These are phyloP conservation scores for Cephus sareptanus DNA, from an alignment of 2,888 invertebrate genomes.

Conservation along the genomic window DNA sequence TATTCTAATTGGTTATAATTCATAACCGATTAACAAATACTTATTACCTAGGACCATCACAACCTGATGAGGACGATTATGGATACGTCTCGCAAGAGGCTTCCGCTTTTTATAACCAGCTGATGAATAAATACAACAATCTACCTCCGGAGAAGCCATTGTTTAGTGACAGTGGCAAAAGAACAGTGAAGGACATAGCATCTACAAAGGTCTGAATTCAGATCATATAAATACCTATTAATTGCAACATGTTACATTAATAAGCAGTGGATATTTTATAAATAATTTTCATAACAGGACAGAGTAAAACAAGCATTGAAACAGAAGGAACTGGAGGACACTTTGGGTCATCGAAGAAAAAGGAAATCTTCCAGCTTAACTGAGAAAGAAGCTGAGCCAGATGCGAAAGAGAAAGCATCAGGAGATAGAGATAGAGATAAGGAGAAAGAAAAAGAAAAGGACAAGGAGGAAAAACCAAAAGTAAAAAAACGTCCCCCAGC, in stretches of 20 bases:
- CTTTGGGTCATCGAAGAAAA: slow-evolving; percentile 75
- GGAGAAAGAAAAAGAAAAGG: slow-evolving; percentile 55
- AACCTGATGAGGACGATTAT: slow-evolving; percentile 92
- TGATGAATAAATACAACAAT: slow-evolving; percentile 85
- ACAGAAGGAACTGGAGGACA: slow-evolving; percentile 78
- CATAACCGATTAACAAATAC: background rate
- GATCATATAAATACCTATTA: background rate
- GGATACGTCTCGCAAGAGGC: slow-evolving; percentile 89
- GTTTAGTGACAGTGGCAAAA: slow-evolving; percentile 71
- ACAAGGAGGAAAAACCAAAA: slow-evolving; percentile 69
- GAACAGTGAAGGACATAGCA: slow-evolving; percentile 67
- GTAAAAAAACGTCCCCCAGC: slow-evolving; percentile 69
- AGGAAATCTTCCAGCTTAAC: slow-evolving; percentile 58
- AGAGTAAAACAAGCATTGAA: slow-evolving; percentile 82
- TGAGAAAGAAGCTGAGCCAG: slow-evolving; percentile 61
- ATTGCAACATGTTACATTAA: background rate
- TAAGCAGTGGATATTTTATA: background rate
- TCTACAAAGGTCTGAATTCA: slow-evolving; percentile 63
- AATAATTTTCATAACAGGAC: slow-evolving; percentile 58
- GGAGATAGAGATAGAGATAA: slow-evolving; percentile 47
- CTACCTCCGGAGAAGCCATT: slow-evolving; percentile 77
- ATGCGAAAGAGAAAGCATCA: slow-evolving; percentile 61
- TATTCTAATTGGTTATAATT: background rate
- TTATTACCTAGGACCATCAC: slow-evolving; percentile 71
- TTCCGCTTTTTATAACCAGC: slow-evolving; percentile 82